Evolutionary conservation across 1,140 invertebrate species (phyloP), one percentile per base, ranked within the genome.

Genomic region (Sminthurinus signatus): DNA sequence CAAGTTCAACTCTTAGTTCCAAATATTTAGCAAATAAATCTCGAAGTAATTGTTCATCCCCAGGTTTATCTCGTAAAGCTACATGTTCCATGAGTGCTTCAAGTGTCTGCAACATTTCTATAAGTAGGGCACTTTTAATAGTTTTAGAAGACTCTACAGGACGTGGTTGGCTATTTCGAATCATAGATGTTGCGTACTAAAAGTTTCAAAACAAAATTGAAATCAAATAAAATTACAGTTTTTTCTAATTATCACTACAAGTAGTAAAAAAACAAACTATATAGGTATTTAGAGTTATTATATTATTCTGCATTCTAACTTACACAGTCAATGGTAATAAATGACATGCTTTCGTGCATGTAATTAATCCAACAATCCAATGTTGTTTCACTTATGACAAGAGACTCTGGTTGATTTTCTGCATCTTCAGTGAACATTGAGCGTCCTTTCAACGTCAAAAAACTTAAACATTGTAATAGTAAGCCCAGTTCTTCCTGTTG

Each of bases 1-100:
- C 39, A 42, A 42, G 39, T 42, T n/a, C 10, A 42, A 12, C 39
- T n/a, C n/a, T n/a, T n/a, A 65, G 42, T 36, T 31, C 54, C 25
- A 23, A n/a, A 19, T 32, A 43, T 50, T 60, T 70, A 4, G 21
- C 48, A 48, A 66, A 70, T 2, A 70, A 21, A 5, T 31, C 36
- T n/a, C 36, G 25, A n/a, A 66, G 32, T n/a, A 27, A 3, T 29
- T 36, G 15, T 0, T 48, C 25, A 36, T 58, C 43, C 15, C 21
- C 12, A 2, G 14, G 2, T 21, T 36, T 29, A 23, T 46, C 39
- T 4, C 28, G 25, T 12, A 61, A 29, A 12, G 39, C 27, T 25
- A 62, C 27, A 28, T 64, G 62, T 25, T 70, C 69, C 1, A 70
- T 48, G 1, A 62, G 17, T 8, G 69, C 62, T 55, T 70, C 69